Conservation (phyloP, 2,113 vertebrate genomes). For the Tonatia bakeri region DNA sequence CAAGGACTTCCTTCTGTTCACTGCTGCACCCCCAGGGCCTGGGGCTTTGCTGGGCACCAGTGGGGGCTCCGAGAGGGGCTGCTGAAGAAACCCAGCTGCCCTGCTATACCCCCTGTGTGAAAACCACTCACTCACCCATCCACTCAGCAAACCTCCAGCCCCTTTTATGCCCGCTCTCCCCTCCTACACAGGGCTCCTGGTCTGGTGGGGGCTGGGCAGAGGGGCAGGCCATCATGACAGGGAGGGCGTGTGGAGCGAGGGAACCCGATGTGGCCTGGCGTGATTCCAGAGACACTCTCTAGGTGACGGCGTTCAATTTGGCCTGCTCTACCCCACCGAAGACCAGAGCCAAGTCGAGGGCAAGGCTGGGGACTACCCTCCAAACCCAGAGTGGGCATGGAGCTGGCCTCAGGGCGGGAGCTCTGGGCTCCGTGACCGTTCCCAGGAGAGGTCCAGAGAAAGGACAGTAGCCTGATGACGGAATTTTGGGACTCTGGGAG, state of each 20-base stretch:
- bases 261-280: neutral
- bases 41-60: neutral
- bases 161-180: neutral
- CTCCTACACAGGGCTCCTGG: neutral
- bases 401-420: neutral
- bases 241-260: neutral
- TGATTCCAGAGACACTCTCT: neutral
- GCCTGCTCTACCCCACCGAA: neutral
- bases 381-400: neutral
- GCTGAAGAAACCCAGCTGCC: neutral
- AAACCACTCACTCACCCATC: neutral
- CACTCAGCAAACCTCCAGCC: neutral
- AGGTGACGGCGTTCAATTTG: neutral
- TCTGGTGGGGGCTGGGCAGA: neutral
- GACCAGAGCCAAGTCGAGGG: neutral
- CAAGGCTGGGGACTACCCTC: neutral
- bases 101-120: accelerated
- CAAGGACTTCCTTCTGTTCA: neutral
- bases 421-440: neutral
- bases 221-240: neutral
- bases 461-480: too few species aligned
- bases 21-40: neutral
- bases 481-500: neutral
- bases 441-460: neutral
- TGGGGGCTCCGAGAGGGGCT: neutral